Base-by-base conservation (phyloP, 2,113 vertebrate species). In the Heterotis niloticus region DNA sequence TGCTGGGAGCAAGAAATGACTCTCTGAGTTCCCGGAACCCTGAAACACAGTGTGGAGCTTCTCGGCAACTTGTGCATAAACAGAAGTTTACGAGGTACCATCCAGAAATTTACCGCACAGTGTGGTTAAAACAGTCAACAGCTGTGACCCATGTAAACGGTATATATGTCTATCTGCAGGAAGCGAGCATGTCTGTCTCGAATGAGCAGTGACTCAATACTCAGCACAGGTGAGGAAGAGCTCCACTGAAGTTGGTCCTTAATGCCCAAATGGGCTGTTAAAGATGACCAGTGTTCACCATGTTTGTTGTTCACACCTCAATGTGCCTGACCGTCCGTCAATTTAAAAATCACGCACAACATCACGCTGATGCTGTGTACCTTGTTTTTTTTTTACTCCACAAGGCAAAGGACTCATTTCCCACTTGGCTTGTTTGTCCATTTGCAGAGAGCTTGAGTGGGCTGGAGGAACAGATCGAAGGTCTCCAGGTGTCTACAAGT, bases 71-170 rank as follows among this genome's bases (percentile, higher is more conserved):
- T 17, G 72, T 81, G 74, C 84, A 92, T 82, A 92, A 89, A 79
- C 90, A 92, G 0, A 93, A 93, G 83, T 91, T 93, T 66, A 81
- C 92, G 16, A 89, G 92, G 92, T 92, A 51, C 14, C 51, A 74
- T 44, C 12, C 0, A 59, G n/a, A 9, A 76, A 62, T 29, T 28
- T 18, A 0, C 29, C 18, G 4, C 12, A 62, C 5, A 29, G 23
- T 14, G 34, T 20, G 11, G 10, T 0, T 26, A 66, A 23, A 52
- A 56, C 44, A 57, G 44, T 24, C 1, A 44, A 23, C 54, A 5
- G 51, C 3, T 4, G 34, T 44, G 34, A 44, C 34, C 7, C 7
- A 16, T 73, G 1, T 78, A 10, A 26, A 75, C 60, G 70, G 34
- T 34, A 16, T 74, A 9, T n/a, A 1, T 79, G 4, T 52, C 26